Base-by-base conservation (phyloP, 2,888 invertebrate genomes). In the Crioceris asparagi region DNA sequence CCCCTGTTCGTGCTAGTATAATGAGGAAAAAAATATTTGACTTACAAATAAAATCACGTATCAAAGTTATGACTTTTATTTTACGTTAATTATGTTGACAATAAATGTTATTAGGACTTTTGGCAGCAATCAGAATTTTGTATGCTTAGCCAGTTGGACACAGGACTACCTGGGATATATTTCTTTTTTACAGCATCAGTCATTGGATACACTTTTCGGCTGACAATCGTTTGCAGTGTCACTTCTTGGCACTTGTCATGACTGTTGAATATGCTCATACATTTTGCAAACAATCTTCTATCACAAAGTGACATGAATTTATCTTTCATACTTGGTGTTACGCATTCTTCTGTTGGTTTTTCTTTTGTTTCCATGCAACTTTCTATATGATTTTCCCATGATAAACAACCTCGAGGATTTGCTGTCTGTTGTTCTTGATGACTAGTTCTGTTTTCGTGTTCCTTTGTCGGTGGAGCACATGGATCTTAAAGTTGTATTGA, bases 171-270 rank as follows among this genome's bases (percentile, higher is more conserved):
- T 16, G 54, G 49, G 16, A 52, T 29, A 30, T 41, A 45, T 17
- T 39, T 35, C 34, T 54, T 53, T 3, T 21, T 18, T 3, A 39
- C 36, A n/a, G 51, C 49, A 17, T 49, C 47, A 17, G 35, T 16
- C 44, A 50, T 47, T 1, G 54, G 54, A 37, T 53, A 52, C 16
- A n/a, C n/a, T n/a, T n/a, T n/a, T n/a, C n/a, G n/a, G n/a, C n/a
- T n/a, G n/a, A n/a, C n/a, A n/a, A n/a, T n/a, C n/a, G n/a, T n/a
- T n/a, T n/a, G n/a, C n/a, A n/a, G 10, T 21, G 44, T 14, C 19
- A 46, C 10, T 15, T 43, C 39, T 19, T 43, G 12, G 33, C 51
- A 48, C 12, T 42, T 26, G 6, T 35, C 15, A n/a, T 25, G 14
- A 29, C 47, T 35, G 11, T 39, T 37, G 15, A 32, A 35, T 27